Conservation (phyloP, 2,797 vertebrate species). For the Gymnothorax reevesii region DNA sequence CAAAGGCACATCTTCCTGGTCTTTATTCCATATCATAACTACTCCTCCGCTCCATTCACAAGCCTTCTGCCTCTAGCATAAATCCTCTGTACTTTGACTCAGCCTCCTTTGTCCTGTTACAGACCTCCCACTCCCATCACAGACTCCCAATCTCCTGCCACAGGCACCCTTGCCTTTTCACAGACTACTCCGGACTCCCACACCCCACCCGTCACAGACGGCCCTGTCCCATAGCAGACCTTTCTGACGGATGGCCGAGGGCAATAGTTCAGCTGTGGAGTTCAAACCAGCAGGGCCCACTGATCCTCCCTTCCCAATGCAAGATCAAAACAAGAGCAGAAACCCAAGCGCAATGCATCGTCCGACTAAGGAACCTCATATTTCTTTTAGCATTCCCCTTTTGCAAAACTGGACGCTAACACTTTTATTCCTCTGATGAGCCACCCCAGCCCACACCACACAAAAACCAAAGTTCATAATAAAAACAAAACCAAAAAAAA, state of each 20-base stretch:
- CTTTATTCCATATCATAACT: not conserved
- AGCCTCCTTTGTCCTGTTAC: conserved; percentile 57
- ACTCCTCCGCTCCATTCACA: not conserved
- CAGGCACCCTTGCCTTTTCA: conserved; percentile 57
- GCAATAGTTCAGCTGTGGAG: conserved; percentile 79
- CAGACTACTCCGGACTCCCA: conserved; percentile 42
- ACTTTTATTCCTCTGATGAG: conserved; percentile 79
- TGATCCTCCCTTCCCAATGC: conserved; percentile 40
- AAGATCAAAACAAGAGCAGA: conserved; percentile 69
- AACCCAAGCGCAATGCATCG: conserved; percentile 63
- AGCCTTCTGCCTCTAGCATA: conserved; percentile 23
- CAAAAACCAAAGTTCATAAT: conserved; percentile 70
- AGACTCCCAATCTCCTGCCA: conserved; percentile 32
- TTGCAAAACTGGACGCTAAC: conserved; percentile 67
- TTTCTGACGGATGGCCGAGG: conserved; percentile 77
- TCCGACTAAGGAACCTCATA: conserved; percentile 78
- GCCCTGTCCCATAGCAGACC: conserved; percentile 8
- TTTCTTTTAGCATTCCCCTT: conserved; percentile 62
- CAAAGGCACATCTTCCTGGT: not conserved
- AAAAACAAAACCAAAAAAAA: not conserved
- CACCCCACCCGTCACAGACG: conserved; percentile 6
- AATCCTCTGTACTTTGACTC: conserved; percentile 50
- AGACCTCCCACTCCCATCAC: conserved; percentile 33
- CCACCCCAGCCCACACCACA: conserved; percentile 64
- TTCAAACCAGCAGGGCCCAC: conserved; percentile 70